Percentiles rank a stretch among this genome's conserved stretches.
phyloP scores from a whole-genome alignment of 2,113 vertebrate genomes.

The Cryptomyrus ogoouensis region DNA sequence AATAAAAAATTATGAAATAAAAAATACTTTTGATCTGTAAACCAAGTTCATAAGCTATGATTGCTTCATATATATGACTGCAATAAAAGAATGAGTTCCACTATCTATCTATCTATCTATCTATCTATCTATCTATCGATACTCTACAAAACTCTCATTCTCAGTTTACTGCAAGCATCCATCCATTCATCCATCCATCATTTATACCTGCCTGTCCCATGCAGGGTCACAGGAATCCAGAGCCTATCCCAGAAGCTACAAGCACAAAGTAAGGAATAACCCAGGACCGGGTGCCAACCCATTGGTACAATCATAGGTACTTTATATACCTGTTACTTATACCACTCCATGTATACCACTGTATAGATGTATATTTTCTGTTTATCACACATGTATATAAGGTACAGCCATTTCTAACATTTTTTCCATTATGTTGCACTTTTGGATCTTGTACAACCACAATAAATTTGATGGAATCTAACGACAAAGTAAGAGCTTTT shows the following conservation, averaged over 20 bases:
- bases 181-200: neutral
- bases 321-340: neutral
- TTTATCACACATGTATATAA: neutral
- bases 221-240: neutral
- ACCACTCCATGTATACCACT: neutral
- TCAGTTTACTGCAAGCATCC: neutral
- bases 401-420: neutral
- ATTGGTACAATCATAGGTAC: neutral
- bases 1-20: too few species aligned
- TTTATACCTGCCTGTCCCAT: neutral
- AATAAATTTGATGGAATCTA: neutral
- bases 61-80: neutral
- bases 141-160: neutral
- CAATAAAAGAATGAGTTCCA: neutral
- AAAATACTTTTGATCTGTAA: too few species aligned
- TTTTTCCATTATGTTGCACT: neutral
- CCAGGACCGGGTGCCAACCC: neutral
- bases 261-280: neutral
- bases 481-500: neutral
- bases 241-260: neutral
- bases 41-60: too few species aligned
- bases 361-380: neutral
- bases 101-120: neutral
- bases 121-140: neutral
- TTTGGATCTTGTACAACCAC: neutral